These are phyloP conservation scores for Gnatocerus cornutus DNA, from an alignment of 2,888 invertebrate genomes.

Conservation along the genomic window DNA sequence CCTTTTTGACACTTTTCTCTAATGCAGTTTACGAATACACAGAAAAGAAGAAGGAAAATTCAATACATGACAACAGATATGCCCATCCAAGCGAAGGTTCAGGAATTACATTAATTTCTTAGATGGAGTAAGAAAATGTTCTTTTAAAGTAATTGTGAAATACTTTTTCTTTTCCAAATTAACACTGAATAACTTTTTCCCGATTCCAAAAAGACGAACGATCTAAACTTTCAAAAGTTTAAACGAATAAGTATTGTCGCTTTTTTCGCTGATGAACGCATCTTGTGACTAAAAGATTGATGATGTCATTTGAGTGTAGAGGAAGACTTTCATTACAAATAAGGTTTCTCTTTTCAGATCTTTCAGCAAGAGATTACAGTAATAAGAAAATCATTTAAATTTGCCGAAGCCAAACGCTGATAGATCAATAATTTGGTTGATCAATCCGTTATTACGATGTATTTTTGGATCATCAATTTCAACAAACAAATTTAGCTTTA, in stretches of 20 bases:
- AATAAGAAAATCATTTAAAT: constrained; percentile 23
- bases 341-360: constrained; percentile 11
- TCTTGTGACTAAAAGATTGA: constrained; percentile 31
- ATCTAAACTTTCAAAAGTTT: constrained; percentile 21
- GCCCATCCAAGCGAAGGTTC: constrained; percentile 16
- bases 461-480: too few species aligned
- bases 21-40: constrained; percentile 28
- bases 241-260: constrained; percentile 31
- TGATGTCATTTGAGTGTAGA: constrained; percentile 22
- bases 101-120: constrained; percentile 27
- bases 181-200: constrained; percentile 9
- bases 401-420: background rate
- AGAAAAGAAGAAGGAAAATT: constrained; percentile 28
- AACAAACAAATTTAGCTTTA: too few species aligned
- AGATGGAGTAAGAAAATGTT: background rate
- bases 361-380: constrained; percentile 16
- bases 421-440: background rate
- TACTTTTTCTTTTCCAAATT: constrained; percentile 12
- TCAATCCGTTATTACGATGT: too few species aligned
- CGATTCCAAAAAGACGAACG: constrained; percentile 9
- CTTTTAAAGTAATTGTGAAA: background rate
- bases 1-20: constrained; percentile 33
- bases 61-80: constrained; percentile 35
- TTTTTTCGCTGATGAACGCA: constrained; percentile 18
- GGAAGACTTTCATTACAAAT: constrained; percentile 18